A percentile compares a stretch with the other conserved stretches of the same genome.
Evolutionary conservation across 2,113 vertebrate species (phyloP).

Genomic region (Ptilonorhynchus violaceus): DNA sequence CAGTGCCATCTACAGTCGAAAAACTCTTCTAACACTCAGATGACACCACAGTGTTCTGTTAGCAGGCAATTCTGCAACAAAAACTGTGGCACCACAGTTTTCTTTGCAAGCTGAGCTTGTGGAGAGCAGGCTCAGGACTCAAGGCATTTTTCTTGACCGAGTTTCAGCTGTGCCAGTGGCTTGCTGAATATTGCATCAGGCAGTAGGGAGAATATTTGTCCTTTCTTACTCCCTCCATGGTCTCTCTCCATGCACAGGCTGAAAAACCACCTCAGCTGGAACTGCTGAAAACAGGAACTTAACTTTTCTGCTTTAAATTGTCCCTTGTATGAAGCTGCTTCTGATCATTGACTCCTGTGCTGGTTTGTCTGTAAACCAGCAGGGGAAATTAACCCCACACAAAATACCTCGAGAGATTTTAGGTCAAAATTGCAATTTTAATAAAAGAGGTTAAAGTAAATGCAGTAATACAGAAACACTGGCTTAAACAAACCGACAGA

Average conservation of each 20-base stretch:
- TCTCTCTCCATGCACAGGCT: neutral
- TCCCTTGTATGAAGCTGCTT: neutral
- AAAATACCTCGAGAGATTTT: too few species aligned
- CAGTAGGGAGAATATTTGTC: neutral
- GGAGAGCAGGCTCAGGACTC: neutral
- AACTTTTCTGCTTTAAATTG: neutral
- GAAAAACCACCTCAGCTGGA: neutral
- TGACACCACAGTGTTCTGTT: neutral
- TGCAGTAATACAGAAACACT: too few species aligned
- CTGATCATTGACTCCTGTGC: neutral
- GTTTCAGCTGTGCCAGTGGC: neutral
- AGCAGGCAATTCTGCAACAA: neutral
- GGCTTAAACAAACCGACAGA: too few species aligned
- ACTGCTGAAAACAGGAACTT: neutral
- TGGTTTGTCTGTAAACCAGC: too few species aligned
- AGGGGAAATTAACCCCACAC: too few species aligned
- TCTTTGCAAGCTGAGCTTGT: neutral
- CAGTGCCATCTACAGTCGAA: slow-evolving; percentile 34
- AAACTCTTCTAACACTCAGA: neutral
- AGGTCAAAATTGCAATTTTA: too few species aligned
- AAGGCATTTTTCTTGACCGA: neutral
- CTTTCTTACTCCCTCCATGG: neutral
- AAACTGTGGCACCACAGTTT: neutral
- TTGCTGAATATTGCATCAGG: neutral
- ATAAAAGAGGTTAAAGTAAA: too few species aligned